Base-by-base conservation (phyloP, 2,888 invertebrate genomes). In the Trissoscelio sp. region DNA sequence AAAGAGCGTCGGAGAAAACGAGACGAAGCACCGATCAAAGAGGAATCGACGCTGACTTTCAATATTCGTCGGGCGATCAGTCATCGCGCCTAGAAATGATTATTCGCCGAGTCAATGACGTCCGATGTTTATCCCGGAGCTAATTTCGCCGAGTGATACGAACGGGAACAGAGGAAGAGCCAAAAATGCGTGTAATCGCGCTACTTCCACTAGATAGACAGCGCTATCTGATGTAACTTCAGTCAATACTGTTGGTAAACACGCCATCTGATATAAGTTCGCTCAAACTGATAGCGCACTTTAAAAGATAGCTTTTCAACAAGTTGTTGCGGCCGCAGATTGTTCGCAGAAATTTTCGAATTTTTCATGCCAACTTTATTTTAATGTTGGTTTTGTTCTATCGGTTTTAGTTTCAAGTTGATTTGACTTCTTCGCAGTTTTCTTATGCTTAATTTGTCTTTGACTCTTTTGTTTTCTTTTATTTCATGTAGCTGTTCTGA, bases 281-380 rank as follows among this genome's bases (percentile, higher is more conserved):
- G n/a, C 31, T 53, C 51, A 6, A 18, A 51, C 60, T 62, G 69
- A 67, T 58, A 31, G 67, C 28, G 48, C 70, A 53, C 78, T 62
- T 78, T 64, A 31, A 66, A 66, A 66, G 57, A 66, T 57, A 74
- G 28, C 74, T 74, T 66, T 58, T 74, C 74, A 74, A 74, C 74
- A 74, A 74, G 74, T 74, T 74, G 74, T 46, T 64, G 58, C 28
- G 28, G 31, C 9, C 14, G 39, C 14, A 5, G n/a, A 48, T 66
- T 46, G 20, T 57, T 55, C 42, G n/a, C n/a, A n/a, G n/a, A n/a
- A n/a, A n/a, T n/a, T n/a, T n/a, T n/a, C n/a, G n/a, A n/a, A n/a
- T n/a, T n/a, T n/a, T n/a, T n/a, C n/a, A n/a, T n/a, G n/a, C n/a
- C n/a, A n/a, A n/a, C n/a, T n/a, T n/a, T n/a, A n/a, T n/a, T n/a